Conservation (phyloP, 2,113 vertebrate species). For the Antigone vipio region DNA sequence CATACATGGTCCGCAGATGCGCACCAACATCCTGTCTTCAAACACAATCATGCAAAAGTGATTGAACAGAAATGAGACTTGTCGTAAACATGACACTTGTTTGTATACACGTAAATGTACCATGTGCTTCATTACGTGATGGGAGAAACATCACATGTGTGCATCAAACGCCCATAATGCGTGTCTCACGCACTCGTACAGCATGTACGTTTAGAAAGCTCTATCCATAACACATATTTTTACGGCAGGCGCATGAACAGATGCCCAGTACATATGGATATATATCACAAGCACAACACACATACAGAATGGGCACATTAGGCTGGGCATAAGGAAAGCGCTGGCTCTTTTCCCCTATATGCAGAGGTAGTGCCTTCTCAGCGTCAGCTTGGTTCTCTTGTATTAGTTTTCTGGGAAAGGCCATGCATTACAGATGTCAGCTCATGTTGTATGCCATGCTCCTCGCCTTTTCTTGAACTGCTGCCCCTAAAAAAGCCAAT, state of each 20-base stretch:
- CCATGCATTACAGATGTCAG: not conserved
- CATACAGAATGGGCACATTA: not conserved
- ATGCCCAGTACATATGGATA: not conserved
- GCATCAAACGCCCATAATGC: not conserved
- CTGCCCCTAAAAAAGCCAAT: not conserved
- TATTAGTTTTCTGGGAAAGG: not conserved
- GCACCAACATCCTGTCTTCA: not conserved
- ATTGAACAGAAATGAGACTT: not conserved
- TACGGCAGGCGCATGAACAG: not conserved
- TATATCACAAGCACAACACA: not conserved
- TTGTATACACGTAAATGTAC: not conserved
- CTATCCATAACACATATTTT: not conserved
- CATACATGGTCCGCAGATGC: accelerated
- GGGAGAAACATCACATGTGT: not conserved
- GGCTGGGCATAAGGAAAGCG: not conserved
- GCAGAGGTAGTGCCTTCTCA: not conserved
- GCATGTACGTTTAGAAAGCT: not conserved
- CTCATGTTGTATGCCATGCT: not conserved
- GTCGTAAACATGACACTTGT: not conserved
- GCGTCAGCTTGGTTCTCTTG: not conserved
- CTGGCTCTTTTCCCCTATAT: not conserved
- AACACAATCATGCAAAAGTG: accelerated
- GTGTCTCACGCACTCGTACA: not conserved
- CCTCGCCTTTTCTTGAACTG: not conserved
- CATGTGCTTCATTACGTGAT: not conserved